phyloP scores from a whole-genome alignment of 2,888 invertebrate genomes.

The Reticulitermes lucifugus region DNA sequence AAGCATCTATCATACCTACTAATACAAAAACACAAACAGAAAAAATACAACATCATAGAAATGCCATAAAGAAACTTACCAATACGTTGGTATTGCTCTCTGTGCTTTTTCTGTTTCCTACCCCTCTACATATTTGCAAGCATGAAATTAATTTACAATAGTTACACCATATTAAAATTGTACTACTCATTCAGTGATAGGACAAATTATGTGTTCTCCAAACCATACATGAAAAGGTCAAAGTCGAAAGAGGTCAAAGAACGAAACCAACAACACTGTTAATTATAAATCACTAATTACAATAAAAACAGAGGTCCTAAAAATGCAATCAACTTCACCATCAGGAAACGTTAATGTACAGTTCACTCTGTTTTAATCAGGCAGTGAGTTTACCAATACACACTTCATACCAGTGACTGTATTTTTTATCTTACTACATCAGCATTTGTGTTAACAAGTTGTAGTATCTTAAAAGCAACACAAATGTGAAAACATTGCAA shows the following conservation, averaged over 20 bases:
- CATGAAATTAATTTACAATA: slow-evolving; percentile 66
- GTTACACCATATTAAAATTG: slow-evolving; percentile 41
- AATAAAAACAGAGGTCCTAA: neutral
- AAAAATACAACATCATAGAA: slow-evolving; percentile 35
- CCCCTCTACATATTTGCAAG: slow-evolving; percentile 71
- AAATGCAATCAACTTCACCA: neutral
- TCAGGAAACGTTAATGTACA: too few species aligned
- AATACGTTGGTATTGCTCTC: slow-evolving; percentile 81
- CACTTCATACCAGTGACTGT: too few species aligned
- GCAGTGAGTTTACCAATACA: too few species aligned
- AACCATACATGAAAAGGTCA: neutral
- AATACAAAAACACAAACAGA: slow-evolving; percentile 14
- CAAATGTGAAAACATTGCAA: too few species aligned
- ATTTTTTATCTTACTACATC: too few species aligned
- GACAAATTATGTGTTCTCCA: neutral
- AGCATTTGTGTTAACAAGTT: too few species aligned
- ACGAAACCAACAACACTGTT: neutral
- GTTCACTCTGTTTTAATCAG: too few species aligned
- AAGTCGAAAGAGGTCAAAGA: neutral
- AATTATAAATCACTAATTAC: neutral
- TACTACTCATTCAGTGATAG: slow-evolving; percentile 23
- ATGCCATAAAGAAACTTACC: slow-evolving; percentile 71
- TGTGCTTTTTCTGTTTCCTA: slow-evolving; percentile 78
- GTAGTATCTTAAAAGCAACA: too few species aligned
- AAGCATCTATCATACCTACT: neutral